Percentiles rank a stretch among this genome's conserved stretches.
These are phyloP conservation scores for Melolontha melolontha DNA, from an alignment of 2,888 invertebrate genomes.

Conservation along the genomic window DNA sequence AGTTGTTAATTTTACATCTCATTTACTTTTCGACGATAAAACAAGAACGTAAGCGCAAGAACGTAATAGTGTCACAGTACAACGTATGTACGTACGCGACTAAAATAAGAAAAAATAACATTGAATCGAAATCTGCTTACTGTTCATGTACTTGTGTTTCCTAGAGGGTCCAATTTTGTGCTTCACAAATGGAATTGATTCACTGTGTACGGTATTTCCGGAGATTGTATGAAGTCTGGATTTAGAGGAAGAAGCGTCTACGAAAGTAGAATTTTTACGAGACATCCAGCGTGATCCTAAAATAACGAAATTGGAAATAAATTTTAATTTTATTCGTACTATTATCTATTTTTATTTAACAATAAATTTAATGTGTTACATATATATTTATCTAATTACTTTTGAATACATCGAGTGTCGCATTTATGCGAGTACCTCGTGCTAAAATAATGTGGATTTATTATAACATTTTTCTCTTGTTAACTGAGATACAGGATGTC, in stretches of 20 bases:
- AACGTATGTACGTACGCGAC: background rate
- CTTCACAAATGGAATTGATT: slow-evolving; percentile 33
- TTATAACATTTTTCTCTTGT: too few relatives aligned
- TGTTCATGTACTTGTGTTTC: slow-evolving; percentile 30
- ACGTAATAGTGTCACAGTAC: too few relatives aligned
- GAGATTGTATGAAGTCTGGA: slow-evolving; percentile 20
- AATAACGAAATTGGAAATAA: slow-evolving; percentile 7
- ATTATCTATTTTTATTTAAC: background rate
- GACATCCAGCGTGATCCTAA: slow-evolving; percentile 25
- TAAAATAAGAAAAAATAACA: background rate
- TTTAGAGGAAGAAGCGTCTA: slow-evolving; percentile 10
- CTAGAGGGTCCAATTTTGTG: slow-evolving; percentile 24
- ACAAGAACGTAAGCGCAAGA: too few relatives aligned
- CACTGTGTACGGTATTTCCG: slow-evolving; percentile 17
- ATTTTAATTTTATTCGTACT: background rate
- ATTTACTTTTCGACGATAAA: too few relatives aligned
- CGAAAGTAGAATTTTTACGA: slow-evolving; percentile 14
- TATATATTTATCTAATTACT: too few relatives aligned
- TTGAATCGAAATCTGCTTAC: slow-evolving; percentile 24
- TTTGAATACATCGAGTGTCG: too few relatives aligned
- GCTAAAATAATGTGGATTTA: too few relatives aligned
- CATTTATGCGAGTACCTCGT: too few relatives aligned
- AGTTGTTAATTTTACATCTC: too few relatives aligned
- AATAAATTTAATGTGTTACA: too few relatives aligned
- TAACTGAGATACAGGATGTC: too few relatives aligned